Base-by-base conservation (phyloP, 2,888 invertebrate genomes). In the Philhelius pedissequus region DNA sequence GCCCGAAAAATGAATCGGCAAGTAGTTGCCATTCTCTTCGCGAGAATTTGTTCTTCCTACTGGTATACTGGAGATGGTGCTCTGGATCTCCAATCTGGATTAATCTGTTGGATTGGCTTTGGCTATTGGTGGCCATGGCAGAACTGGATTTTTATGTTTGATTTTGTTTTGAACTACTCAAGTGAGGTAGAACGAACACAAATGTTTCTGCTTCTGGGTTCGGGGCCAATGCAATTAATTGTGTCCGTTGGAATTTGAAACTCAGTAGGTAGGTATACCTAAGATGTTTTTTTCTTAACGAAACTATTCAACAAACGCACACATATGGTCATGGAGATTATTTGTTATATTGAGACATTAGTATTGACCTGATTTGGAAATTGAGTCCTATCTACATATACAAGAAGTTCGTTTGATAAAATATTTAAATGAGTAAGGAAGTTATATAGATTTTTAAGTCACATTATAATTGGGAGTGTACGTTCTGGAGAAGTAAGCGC, bases 321-420 rank as follows among this genome's bases (percentile, higher is more conserved):
- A 64, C 30, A 48, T 22, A 52, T 68, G 54, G 75, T 8, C 30
- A 64, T 71, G 38, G 60, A 69, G 45, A 45, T 45, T 54, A 73
- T 35, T 18, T 52, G 30, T 32, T 54, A 38, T 54, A 78, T 82
- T 74, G 62, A 82, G 82, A 82, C 60, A 73, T 83, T 74, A 48
- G 78, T 78, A 50, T 70, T 78, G 79, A 78, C 83, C 83, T 83
- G 56, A 83, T 74, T 83, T 83, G 79, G 83, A 74, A 66, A 43
- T 70, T 27, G 8, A 56, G 69, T 56, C n/a, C n/a, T n/a, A n/a
- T n/a, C n/a, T n/a, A n/a, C n/a, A n/a, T n/a, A 20, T 11, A 32
- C 35, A 64, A 70, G 56, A 25, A 50, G 62, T 32, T 45, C 5
- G 7, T 64, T 48, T 78, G 79, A 74, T 69, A 32, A 74, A 64